phyloP scores from a whole-genome alignment of 1,140 invertebrate genomes.

The Pseudomyrmex dendroicus region DNA sequence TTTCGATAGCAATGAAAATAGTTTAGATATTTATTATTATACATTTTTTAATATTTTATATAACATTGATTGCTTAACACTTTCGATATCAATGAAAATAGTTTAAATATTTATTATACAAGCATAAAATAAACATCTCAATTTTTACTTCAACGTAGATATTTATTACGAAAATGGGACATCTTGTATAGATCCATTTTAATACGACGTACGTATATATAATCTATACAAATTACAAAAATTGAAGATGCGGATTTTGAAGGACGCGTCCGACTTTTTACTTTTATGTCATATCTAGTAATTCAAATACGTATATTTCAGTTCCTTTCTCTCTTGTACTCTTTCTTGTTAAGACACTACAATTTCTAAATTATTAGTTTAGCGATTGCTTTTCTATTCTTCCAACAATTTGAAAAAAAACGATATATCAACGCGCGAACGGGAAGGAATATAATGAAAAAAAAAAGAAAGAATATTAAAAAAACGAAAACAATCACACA shows the following conservation, averaged over 20 bases:
- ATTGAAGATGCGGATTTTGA: conserved; percentile 65
- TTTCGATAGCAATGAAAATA: too few relatives aligned
- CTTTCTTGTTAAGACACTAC: conserved; percentile 36
- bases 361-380: conserved; percentile 40
- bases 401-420: conserved; percentile 41
- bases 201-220: conserved; percentile 71
- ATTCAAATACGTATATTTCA: conserved; percentile 59
- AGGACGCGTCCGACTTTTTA: conserved; percentile 54
- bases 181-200: conserved; percentile 64
- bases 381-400: conserved; percentile 62
- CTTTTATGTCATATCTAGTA: conserved; percentile 64
- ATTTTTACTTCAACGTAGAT: too few relatives aligned
- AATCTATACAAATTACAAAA: conserved; percentile 58
- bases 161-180: too few relatives aligned
- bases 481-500: conserved; percentile 31
- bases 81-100: too few relatives aligned
- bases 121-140: too few relatives aligned
- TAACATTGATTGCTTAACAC: too few relatives aligned
- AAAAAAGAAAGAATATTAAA: not conserved
- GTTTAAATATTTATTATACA: too few relatives aligned
- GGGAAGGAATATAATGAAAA: conserved; percentile 46
- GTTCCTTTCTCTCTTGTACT: conserved; percentile 56
- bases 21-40: too few relatives aligned
- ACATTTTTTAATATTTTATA: too few relatives aligned
- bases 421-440: conserved; percentile 44